Percentiles rank a stretch among this genome's conserved stretches.
Evolutionary conservation across 2,113 vertebrate species (phyloP).

Genomic region (Antigone vipio): DNA sequence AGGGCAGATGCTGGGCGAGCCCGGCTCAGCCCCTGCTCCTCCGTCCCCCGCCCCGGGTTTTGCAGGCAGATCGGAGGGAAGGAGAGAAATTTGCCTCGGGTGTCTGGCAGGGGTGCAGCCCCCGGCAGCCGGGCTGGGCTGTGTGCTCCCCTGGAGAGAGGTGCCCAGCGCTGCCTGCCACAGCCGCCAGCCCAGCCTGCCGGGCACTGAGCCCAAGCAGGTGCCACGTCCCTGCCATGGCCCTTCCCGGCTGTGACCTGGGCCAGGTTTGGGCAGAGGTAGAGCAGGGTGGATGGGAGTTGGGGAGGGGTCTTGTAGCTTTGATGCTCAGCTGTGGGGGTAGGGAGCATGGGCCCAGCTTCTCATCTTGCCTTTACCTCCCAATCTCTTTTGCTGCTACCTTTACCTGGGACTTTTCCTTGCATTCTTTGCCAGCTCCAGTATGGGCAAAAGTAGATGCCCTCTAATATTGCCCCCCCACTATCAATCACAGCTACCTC

Average conservation of each 20-base stretch:
- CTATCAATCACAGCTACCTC: background rate
- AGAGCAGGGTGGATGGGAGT: background rate
- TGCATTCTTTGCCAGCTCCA: background rate
- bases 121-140: background rate
- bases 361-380: background rate
- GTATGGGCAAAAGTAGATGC: background rate
- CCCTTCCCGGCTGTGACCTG: background rate
- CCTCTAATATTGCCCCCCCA: background rate
- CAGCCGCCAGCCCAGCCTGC: background rate
- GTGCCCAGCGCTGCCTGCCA: background rate
- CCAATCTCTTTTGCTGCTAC: background rate
- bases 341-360: background rate
- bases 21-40: background rate
- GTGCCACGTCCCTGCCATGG: background rate
- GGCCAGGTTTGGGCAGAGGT: background rate
- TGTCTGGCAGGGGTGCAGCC: background rate
- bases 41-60: rapidly evolving
- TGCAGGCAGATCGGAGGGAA: background rate
- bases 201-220: rapidly evolving
- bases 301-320: background rate
- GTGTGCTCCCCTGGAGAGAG: background rate
- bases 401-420: background rate
- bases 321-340: background rate
- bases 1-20: background rate
- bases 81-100: background rate